Evolutionary conservation across 2,113 vertebrate genomes (phyloP), one percentile per base, ranked within the genome.

Genomic region (Cinclus cinclus): DNA sequence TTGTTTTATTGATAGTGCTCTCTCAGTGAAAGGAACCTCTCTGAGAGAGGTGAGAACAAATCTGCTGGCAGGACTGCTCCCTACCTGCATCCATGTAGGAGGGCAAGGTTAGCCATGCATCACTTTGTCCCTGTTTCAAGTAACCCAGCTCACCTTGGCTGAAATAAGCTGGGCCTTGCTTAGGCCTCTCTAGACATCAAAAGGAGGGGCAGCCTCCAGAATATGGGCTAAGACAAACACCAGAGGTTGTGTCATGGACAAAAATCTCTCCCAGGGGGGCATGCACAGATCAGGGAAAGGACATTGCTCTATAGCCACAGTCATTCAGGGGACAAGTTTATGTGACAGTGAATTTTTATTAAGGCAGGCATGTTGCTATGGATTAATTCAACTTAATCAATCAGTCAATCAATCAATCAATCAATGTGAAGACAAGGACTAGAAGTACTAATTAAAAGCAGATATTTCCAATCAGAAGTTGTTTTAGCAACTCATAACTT

Each of bases 381-480:
- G 11, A 31, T 52, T 91, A 58, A 75, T 95, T 90, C 17, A 77
- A 30, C 10, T 90, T 63, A 64, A 33, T 89, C 65, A 67, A 39
- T 52, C 50, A 47, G 22, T 87, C 55, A n/a, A n/a, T 37, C 35
- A 37, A 37, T 89, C 69, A 64, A 28, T 89, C 65, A 83, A 60
- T 87, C 68, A 67, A 76, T 77, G 27, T 70, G 59, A 83, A 70
- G 30, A 70, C 55, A 67, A 74, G 58, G 30, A 24, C 53, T 65
- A 53, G 80, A 94, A 96, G 65, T 75, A 68, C 50, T 89, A 81
- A 92, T 90, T 82, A 42, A 63, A 70, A 87, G 64, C 60, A 70
- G 90, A 23, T 87, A 77, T 92, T 97, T 93, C 27, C 23, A 63
- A 78, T 77, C 28, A 63, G 15, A 86, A 37, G 83, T 58, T 69